These are phyloP conservation scores for Halocaridina rubra DNA, from an alignment of 2,888 invertebrate genomes.

Conservation along the genomic window DNA sequence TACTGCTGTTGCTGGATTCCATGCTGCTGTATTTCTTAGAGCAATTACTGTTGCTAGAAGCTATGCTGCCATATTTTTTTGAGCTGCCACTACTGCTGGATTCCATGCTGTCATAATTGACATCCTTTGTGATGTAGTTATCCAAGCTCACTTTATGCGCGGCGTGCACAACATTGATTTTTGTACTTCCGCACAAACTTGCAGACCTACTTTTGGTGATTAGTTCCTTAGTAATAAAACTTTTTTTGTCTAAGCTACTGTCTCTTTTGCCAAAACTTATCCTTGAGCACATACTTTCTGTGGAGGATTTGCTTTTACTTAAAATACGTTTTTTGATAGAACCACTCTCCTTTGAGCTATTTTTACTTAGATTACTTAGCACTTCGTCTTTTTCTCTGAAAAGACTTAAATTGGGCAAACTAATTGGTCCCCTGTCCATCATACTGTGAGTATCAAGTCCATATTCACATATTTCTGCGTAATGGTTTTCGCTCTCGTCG, in stretches of 20 bases:
- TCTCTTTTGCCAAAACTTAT: neutral
- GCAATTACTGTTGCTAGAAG: neutral
- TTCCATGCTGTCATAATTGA: too few relatives aligned
- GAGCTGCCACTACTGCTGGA: neutral
- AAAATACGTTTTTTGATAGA: slow-evolving; percentile 11
- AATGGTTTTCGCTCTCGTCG: slow-evolving; percentile 37
- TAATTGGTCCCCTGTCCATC: neutral
- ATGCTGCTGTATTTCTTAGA: too few relatives aligned
- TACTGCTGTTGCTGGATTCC: neutral
- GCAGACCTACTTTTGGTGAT: neutral
- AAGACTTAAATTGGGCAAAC: neutral
- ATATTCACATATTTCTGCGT: slow-evolving; percentile 61
- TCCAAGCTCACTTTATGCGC: neutral
- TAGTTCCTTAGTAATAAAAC: neutral
- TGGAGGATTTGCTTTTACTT: neutral
- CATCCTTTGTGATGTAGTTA: neutral
- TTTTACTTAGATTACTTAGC: slow-evolving; percentile 2
- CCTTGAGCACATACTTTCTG: neutral
- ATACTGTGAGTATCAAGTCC: neutral
- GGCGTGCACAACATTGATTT: neutral
- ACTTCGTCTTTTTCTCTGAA: neutral
- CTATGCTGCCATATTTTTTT: too few relatives aligned
- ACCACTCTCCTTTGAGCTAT: neutral
- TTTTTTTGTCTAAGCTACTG: neutral
- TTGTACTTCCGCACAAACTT: neutral